phyloP scores from a whole-genome alignment of 1,140 invertebrate genomes.

The Lordiphosa clarofinis region DNA sequence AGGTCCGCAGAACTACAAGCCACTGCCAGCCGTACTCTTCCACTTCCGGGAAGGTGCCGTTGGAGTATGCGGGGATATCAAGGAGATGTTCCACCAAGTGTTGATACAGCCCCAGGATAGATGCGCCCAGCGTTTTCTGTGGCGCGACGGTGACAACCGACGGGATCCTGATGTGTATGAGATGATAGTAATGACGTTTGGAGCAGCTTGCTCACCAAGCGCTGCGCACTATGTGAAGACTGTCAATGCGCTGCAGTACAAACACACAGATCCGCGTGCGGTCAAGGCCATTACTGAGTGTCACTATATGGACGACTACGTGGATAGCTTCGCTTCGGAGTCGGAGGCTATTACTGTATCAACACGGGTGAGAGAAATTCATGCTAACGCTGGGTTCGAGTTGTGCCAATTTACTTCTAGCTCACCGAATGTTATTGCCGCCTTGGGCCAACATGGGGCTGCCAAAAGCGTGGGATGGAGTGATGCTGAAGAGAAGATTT shows the following conservation, averaged over 20 bases:
- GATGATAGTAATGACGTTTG: constrained; percentile 3
- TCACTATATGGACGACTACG: too few relatives aligned
- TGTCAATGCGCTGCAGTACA: neutral
- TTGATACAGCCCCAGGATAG: constrained; percentile 4
- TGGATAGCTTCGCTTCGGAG: too few relatives aligned
- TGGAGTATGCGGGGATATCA: neutral
- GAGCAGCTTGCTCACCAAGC: constrained; percentile 1
- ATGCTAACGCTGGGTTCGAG: too few relatives aligned
- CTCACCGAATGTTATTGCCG: too few relatives aligned
- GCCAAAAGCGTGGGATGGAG: too few relatives aligned
- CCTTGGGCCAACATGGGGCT: too few relatives aligned
- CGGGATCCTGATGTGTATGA: constrained; percentile 4
- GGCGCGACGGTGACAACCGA: too few relatives aligned
- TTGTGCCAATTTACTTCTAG: too few relatives aligned
- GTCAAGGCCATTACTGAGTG: neutral
- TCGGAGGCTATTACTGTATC: too few relatives aligned
- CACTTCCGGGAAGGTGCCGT: neutral
- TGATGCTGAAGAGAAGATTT: too few relatives aligned
- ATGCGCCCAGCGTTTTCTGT: constrained; percentile 4
- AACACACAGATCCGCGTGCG: neutral
- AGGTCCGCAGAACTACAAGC: constrained; percentile 1
- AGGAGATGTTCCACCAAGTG: constrained; percentile 1
- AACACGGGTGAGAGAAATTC: too few relatives aligned
- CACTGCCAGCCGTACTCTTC: neutral
- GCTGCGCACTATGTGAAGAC: neutral